Evolutionary conservation across 2,888 invertebrate species (phyloP).

Genomic region (Sesamia inferens): DNA sequence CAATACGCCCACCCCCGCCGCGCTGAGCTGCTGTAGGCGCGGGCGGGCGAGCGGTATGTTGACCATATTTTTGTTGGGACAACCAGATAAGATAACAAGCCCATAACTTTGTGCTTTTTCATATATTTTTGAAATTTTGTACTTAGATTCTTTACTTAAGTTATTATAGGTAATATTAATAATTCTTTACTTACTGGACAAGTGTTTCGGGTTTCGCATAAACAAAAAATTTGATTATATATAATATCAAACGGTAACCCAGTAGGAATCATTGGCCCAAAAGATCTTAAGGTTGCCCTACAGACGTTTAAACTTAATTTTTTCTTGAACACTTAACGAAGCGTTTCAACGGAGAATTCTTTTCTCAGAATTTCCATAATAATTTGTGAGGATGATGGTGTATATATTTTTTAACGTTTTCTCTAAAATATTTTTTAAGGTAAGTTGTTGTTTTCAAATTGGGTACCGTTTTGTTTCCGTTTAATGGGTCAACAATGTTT

Average conservation of each 20-base stretch:
- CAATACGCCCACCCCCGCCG: too few relatives aligned
- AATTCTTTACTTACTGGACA: too few relatives aligned
- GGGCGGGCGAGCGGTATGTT: too few relatives aligned
- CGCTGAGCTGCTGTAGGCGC: too few relatives aligned
- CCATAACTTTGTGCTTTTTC: too few relatives aligned
- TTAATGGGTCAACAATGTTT: slow-evolving; percentile 33
- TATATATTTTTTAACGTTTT: slow-evolving; percentile 47
- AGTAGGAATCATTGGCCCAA: slow-evolving; percentile 13
- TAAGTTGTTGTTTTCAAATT: slow-evolving; percentile 36
- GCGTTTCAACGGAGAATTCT: slow-evolving; percentile 50
- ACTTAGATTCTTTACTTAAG: too few relatives aligned
- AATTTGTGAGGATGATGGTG: slow-evolving; percentile 54
- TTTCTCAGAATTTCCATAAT: slow-evolving; percentile 56
- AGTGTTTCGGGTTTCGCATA: too few relatives aligned
- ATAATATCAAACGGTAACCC: slow-evolving; percentile 7
- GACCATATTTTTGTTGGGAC: too few relatives aligned
- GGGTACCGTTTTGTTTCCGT: slow-evolving; percentile 29
- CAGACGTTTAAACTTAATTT: slow-evolving; percentile 58
- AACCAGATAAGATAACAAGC: too few relatives aligned
- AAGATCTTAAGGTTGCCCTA: slow-evolving; percentile 30
- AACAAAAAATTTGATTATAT: neutral
- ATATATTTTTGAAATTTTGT: too few relatives aligned
- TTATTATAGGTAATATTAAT: too few relatives aligned
- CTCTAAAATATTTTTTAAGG: slow-evolving; percentile 18
- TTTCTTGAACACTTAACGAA: slow-evolving; percentile 45